Percentiles rank a stretch among this genome's conserved stretches.
These are phyloP conservation scores for Caranx ignobilis DNA, from an alignment of 2,113 vertebrate genomes.

Conservation along the genomic window DNA sequence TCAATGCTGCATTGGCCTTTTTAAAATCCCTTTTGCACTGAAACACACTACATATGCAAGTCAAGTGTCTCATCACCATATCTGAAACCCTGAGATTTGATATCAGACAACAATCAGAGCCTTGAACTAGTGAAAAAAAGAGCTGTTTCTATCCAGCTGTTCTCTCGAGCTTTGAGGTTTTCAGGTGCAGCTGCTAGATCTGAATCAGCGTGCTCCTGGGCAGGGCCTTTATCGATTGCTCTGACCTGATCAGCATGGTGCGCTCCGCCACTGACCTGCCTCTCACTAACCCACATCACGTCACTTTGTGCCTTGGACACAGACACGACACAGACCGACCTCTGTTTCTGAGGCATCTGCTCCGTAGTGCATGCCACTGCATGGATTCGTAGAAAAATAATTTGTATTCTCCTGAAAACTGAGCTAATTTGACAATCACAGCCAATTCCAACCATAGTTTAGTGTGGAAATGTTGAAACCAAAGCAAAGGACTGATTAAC, in stretches of 20 bases:
- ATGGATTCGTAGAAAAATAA: background rate
- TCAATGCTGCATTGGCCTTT: background rate
- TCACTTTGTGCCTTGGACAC: slow-evolving; percentile 24
- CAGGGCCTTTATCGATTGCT: slow-evolving; percentile 59
- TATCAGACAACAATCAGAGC: slow-evolving; percentile 1
- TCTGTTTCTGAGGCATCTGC: background rate
- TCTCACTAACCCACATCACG: slow-evolving; percentile 49
- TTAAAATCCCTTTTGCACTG: background rate
- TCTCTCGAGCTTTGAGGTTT: slow-evolving; percentile 9
- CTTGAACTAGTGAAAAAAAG: slow-evolving; percentile 16
- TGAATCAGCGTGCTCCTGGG: slow-evolving; percentile 49
- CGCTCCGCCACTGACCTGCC: slow-evolving; percentile 35
- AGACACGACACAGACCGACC: slow-evolving; percentile 8
- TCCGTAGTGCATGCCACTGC: background rate
- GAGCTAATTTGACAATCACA: slow-evolving; percentile 1
- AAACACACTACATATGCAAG: slow-evolving; percentile 4
- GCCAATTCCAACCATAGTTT: slow-evolving; percentile 13
- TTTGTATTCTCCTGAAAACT: slow-evolving; percentile 1
- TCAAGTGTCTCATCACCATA: slow-evolving; percentile 1
- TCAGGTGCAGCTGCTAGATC: slow-evolving; percentile 50
- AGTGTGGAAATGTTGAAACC: background rate
- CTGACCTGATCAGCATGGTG: slow-evolving; percentile 68
- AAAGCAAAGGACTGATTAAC: slow-evolving; percentile 43
- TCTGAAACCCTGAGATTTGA: background rate
- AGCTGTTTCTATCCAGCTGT: slow-evolving; percentile 22